These are phyloP conservation scores for Daktulosphaira vitifoliae DNA, from an alignment of 1,140 invertebrate genomes.

Conservation along the genomic window DNA sequence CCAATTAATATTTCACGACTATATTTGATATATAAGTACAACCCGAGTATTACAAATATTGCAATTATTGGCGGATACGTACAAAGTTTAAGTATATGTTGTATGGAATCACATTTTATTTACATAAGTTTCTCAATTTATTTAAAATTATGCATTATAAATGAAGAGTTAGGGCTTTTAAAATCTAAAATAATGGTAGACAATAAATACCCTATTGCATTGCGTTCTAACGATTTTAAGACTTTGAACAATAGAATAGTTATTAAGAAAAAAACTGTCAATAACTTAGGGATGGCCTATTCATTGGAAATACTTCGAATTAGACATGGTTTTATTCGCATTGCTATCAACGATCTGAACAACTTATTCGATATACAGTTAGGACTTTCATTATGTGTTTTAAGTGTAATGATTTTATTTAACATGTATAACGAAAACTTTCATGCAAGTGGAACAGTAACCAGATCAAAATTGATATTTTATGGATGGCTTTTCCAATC, in stretches of 20 bases:
- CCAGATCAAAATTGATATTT: constrained; percentile 6
- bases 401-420: constrained; percentile 8
- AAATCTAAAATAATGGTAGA: constrained; percentile 1
- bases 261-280: no score
- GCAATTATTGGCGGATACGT: background rate
- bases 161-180: background rate
- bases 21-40: background rate
- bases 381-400: background rate
- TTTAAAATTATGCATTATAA: background rate
- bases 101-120: constrained; percentile 10
- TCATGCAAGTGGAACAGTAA: background rate
- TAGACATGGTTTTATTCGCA: background rate
- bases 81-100: constrained; percentile 18
- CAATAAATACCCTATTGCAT: constrained; percentile 12
- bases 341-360: background rate
- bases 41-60: background rate
- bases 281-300: no score
- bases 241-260: no score
- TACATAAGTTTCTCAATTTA: background rate
- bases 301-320: background rate
- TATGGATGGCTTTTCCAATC: background rate
- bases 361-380: constrained; percentile 1
- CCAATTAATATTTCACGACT: background rate
- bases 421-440: constrained; percentile 22
- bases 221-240: background rate